phyloP scores from a whole-genome alignment of 2,797 vertebrate genomes.

The Mus spretus region DNA sequence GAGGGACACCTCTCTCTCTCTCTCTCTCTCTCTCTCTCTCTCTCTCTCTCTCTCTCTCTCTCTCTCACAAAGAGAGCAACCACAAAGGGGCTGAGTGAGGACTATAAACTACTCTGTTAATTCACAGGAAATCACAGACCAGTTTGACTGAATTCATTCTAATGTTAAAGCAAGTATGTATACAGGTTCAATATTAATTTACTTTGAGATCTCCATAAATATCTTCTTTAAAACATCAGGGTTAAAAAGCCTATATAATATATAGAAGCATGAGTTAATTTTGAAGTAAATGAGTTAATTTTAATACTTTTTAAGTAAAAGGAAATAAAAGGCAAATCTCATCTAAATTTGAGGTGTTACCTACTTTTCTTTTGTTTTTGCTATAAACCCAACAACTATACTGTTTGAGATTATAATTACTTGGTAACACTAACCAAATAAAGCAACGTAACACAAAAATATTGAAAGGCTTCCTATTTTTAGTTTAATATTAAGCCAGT shows the following conservation, averaged over 20 bases:
- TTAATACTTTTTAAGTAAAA: constrained; percentile 11
- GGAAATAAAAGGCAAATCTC: constrained; percentile 37
- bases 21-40: no score
- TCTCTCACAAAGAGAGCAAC: background rate
- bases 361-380: background rate
- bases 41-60: background rate
- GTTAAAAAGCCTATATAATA: background rate
- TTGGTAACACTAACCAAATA: background rate
- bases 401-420: background rate
- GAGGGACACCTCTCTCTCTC: background rate
- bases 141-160: background rate
- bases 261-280: background rate
- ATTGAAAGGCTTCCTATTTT: background rate
- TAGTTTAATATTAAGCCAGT: constrained; percentile 8
- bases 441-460: background rate
- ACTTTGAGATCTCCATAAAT: background rate
- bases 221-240: background rate
- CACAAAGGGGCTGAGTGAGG: background rate
- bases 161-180: constrained; percentile 45
- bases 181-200: background rate
- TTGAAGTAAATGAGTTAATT: background rate
- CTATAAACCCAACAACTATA: background rate
- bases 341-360: background rate
- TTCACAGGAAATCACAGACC: background rate
- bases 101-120: background rate